phyloP scores from a whole-genome alignment of 2,113 vertebrate species.

The Thamnaconus septentrionalis region DNA sequence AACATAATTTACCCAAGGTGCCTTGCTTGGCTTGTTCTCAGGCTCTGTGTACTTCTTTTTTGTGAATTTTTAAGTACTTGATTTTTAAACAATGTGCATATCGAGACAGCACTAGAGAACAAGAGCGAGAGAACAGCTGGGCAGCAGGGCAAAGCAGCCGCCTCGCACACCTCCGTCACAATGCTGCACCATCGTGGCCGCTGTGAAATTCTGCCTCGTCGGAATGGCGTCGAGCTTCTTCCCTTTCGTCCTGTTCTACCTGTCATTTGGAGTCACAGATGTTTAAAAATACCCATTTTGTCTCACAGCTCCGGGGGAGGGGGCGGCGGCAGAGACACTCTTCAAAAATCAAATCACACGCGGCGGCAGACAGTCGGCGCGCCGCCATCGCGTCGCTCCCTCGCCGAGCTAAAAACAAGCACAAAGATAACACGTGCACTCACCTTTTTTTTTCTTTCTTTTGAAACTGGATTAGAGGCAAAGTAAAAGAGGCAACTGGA shows the following conservation, averaged over 20 bases:
- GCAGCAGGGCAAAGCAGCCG: not conserved
- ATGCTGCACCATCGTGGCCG: too few species aligned
- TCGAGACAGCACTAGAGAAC: too few species aligned
- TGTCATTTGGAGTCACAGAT: conserved; percentile 22
- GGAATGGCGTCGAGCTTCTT: too few species aligned
- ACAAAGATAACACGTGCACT: conserved; percentile 17
- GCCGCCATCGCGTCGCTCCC: too few species aligned
- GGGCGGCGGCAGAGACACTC: conserved; percentile 20
- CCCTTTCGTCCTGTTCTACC: too few species aligned
- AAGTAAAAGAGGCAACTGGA: conserved; percentile 3
- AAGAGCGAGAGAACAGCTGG: too few species aligned
- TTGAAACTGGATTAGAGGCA: conserved; percentile 19
- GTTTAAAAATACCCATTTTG: conserved; percentile 61
- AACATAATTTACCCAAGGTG: conserved; percentile 29
- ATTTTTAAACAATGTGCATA: conserved; percentile 36
- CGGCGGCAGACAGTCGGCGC: too few species aligned
- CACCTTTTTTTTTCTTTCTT: not conserved
- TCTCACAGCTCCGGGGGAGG: not conserved
- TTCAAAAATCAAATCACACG: conserved; percentile 31
- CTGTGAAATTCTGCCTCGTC: too few species aligned
- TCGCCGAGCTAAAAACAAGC: conserved; percentile 47
- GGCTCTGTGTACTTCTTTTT: conserved; percentile 2
- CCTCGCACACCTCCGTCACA: too few species aligned
- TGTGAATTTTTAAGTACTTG: conserved; percentile 31
- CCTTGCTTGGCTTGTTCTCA: conserved; percentile 8